A percentile compares a stretch with the other conserved stretches of the same genome.
Conservation (phyloP, 2,113 vertebrate species). For the Pungitius pungitius region DNA sequence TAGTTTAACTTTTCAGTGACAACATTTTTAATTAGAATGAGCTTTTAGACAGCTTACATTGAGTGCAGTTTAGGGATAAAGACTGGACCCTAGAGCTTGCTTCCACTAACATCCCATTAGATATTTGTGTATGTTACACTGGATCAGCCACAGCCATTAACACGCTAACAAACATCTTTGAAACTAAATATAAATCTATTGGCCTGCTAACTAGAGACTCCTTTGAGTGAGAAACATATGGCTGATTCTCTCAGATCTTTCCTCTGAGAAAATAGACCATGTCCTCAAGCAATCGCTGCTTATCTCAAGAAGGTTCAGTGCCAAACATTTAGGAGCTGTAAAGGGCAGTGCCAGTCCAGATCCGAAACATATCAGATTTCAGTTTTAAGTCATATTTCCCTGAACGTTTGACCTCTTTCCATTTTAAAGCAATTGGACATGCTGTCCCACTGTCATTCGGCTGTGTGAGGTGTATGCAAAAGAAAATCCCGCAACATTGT, state of each 20-base stretch:
- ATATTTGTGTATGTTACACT: background rate
- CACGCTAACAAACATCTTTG: too few species aligned
- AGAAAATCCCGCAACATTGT: conserved; percentile 36
- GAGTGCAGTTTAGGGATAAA: background rate
- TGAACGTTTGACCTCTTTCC: background rate
- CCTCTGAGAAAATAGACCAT: too few species aligned
- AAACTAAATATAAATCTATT: too few species aligned
- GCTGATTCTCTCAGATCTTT: too few species aligned
- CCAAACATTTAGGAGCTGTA: background rate
- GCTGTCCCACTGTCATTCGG: conserved; percentile 34
- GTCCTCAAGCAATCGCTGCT: background rate
- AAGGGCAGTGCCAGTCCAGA: too few species aligned
- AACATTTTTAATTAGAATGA: too few species aligned
- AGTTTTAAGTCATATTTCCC: background rate
- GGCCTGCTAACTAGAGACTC: too few species aligned
- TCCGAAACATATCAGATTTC: too few species aligned
- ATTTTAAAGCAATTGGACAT: background rate
- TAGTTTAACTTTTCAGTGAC: background rate
- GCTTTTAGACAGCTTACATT: background rate
- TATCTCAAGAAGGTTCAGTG: background rate
- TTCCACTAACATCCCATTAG: background rate
- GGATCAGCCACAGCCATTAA: background rate
- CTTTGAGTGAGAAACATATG: too few species aligned
- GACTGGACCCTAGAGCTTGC: background rate
- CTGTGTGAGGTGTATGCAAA: conserved; percentile 12